Evolutionary conservation across 2,113 vertebrate species (phyloP).

Genomic region (Apistogramma diplotaenia): DNA sequence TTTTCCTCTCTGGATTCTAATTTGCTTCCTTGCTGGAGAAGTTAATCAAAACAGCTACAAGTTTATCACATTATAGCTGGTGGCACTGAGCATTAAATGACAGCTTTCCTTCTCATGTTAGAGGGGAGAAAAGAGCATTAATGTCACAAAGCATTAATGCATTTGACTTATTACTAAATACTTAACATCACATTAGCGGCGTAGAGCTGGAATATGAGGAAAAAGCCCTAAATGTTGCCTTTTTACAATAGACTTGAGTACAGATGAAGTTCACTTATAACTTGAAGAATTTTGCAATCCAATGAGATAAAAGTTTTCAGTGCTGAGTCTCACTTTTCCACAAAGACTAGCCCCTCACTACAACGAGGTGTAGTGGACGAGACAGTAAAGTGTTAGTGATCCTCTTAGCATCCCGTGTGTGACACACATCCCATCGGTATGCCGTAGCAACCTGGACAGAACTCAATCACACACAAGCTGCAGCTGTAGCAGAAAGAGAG

Average conservation of each 20-base stretch:
- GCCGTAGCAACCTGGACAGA: conserved; percentile 78
- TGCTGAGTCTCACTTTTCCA: conserved; percentile 37
- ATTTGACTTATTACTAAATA: not conserved
- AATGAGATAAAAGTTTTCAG: not conserved
- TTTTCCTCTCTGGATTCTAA: conserved; percentile 16
- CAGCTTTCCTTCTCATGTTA: not conserved
- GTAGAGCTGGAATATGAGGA: conserved; percentile 3
- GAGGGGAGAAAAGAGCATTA: conserved; percentile 11
- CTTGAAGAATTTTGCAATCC: conserved; percentile 2
- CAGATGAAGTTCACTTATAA: conserved; percentile 18
- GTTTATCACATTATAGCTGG: conserved; percentile 19
- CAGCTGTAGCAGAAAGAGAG: conserved; percentile 75
- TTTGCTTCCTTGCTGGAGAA: conserved; percentile 9
- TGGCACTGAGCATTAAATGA: conserved; percentile 15
- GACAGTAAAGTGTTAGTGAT: conserved; percentile 69
- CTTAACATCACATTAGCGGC: conserved; percentile 27
- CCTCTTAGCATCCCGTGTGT: conserved; percentile 73
- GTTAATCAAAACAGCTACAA: conserved; percentile 4
- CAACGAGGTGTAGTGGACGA: conserved; percentile 56
- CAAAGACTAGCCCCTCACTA: conserved; percentile 57
- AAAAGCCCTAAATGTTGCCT: conserved; percentile 1
- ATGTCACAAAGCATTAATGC: conserved; percentile 24
- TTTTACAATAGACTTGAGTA: conserved; percentile 9
- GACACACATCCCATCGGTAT: conserved; percentile 73
- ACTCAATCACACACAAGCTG: conserved; percentile 78